Percentiles rank a stretch among this genome's conserved stretches.
Evolutionary conservation across 1,140 invertebrate species (phyloP).

Genomic region (Brachystomella parvula): DNA sequence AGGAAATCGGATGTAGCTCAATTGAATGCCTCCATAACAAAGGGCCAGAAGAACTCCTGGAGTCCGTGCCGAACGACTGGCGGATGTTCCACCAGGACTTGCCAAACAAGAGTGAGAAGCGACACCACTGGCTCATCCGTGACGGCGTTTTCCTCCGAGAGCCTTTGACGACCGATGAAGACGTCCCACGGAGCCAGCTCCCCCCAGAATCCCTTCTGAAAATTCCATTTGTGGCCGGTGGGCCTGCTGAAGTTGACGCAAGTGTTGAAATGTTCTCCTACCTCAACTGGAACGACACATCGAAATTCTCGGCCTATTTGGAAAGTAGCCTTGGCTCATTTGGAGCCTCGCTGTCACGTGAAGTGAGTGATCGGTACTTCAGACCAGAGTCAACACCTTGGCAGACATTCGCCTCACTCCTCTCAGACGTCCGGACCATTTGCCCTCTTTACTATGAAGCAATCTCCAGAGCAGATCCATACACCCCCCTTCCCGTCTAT

Average conservation of each 20-base stretch:
- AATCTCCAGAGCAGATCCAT: constrained; percentile 46
- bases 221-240: constrained; percentile 22
- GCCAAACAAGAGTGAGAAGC: constrained; percentile 50
- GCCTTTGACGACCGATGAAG: background rate
- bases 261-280: constrained; percentile 30
- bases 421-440: constrained; percentile 67
- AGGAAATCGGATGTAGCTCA: constrained; percentile 45
- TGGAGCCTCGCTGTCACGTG: constrained; percentile 19
- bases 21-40: constrained; percentile 32
- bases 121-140: constrained; percentile 63
- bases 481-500: constrained; percentile 48
- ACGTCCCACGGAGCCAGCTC: background rate
- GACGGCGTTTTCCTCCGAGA: constrained; percentile 59
- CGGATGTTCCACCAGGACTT: constrained; percentile 51
- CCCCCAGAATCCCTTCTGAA: background rate
- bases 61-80: constrained; percentile 61
- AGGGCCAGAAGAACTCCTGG: constrained; percentile 55
- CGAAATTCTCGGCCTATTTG: constrained; percentile 25
- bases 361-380: constrained; percentile 27
- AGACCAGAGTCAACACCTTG: constrained; percentile 27
- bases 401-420: constrained; percentile 48
- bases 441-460: constrained; percentile 61
- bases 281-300: constrained; percentile 32
- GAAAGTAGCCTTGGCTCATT: constrained; percentile 29
- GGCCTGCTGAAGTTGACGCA: constrained; percentile 26